A percentile compares a stretch with the other conserved stretches of the same genome.
These are phyloP conservation scores for Rotaria sp. DNA, from an alignment of 2,888 invertebrate species.

Conservation along the genomic window DNA sequence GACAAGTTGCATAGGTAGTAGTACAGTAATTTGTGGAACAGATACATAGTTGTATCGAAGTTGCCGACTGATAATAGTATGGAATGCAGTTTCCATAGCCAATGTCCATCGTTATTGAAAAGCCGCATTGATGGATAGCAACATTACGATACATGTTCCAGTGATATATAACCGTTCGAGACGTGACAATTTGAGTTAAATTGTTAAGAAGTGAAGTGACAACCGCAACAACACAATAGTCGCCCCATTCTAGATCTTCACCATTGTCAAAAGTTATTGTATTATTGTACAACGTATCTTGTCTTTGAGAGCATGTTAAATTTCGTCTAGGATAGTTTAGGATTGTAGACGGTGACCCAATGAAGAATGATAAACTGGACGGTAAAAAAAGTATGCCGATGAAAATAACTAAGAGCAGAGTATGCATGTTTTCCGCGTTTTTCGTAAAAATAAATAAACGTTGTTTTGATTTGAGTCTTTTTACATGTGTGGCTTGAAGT, in stretches of 20 bases:
- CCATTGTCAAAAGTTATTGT: neutral
- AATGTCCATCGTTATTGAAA: neutral
- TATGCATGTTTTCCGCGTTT: neutral
- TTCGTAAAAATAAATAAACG: too few relatives aligned
- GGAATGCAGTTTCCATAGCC: neutral
- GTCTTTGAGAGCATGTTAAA: neutral
- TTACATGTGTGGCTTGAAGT: too few relatives aligned
- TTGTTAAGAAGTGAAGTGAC: neutral
- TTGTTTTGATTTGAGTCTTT: too few relatives aligned
- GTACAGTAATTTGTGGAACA: neutral
- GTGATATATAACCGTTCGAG: neutral
- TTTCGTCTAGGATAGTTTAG: neutral
- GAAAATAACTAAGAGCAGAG: neutral
- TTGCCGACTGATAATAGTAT: neutral
- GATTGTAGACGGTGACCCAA: neutral
- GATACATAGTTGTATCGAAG: neutral
- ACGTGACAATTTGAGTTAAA: neutral
- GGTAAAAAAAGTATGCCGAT: neutral
- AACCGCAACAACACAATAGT: neutral
- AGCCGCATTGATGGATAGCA: neutral
- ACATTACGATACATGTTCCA: neutral
- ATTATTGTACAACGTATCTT: neutral
- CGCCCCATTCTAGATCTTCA: neutral
- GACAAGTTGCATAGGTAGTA: neutral
- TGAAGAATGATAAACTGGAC: neutral